phyloP scores from a whole-genome alignment of 2,797 vertebrate genomes.

The Oryzias sinensis region DNA sequence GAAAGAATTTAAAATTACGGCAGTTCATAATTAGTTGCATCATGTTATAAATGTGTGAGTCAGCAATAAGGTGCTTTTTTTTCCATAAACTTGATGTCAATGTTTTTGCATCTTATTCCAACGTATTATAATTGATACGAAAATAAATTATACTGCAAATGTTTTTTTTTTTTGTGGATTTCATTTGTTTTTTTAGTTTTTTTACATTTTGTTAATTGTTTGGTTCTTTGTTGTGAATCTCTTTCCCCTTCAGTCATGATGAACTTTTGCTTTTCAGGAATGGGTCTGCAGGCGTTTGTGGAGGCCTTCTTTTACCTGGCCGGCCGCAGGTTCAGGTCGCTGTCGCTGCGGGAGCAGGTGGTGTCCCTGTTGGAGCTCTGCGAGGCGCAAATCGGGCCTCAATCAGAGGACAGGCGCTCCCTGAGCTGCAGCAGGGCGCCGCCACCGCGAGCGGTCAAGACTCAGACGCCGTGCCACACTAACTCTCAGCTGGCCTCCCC shows the following conservation, averaged over 20 bases:
- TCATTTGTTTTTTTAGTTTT: too few relatives aligned
- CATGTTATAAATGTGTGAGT: too few relatives aligned
- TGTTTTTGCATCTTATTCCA: too few relatives aligned
- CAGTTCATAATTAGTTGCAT: too few relatives aligned
- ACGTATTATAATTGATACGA: too few relatives aligned
- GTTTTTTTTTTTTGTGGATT: too few relatives aligned
- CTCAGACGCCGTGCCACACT: conserved; percentile 25
- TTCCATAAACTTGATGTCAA: too few relatives aligned
- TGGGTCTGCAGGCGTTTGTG: conserved; percentile 92
- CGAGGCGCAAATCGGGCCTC: conserved; percentile 82
- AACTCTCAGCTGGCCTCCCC: conserved; percentile 49
- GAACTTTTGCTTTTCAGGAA: conserved; percentile 75
- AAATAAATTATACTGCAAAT: too few relatives aligned
- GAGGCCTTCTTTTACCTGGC: conserved; percentile 92
- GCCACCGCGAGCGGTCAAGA: conserved; percentile 35
- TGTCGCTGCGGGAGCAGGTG: conserved; percentile 81
- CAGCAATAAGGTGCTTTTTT: too few relatives aligned
- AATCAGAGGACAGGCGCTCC: conserved; percentile 78
- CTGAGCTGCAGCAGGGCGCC: conserved; percentile 68
- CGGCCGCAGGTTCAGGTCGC: conserved; percentile 84
- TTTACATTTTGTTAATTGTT: too few relatives aligned
- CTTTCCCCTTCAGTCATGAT: not conserved
- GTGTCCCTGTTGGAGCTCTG: conserved; percentile 83
- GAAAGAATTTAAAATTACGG: too few relatives aligned
- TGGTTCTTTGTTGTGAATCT: not conserved